These are phyloP conservation scores for Orgyia antiqua DNA, from an alignment of 2,888 invertebrate genomes.

Conservation along the genomic window DNA sequence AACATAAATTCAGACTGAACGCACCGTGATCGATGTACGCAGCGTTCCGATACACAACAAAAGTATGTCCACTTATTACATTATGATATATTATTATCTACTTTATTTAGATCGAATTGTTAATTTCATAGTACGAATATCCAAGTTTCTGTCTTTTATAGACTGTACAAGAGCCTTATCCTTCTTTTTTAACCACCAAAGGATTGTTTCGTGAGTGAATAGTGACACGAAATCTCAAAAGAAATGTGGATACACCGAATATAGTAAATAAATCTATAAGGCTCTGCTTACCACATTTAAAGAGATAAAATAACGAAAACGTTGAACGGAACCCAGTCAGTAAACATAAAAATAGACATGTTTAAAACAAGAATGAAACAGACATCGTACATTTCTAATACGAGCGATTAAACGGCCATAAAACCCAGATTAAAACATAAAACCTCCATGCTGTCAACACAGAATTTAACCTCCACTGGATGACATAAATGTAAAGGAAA, in stretches of 20 bases:
- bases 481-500: conserved; percentile 62
- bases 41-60: conserved; percentile 47
- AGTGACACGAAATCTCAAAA: no score
- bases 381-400: conserved; percentile 40
- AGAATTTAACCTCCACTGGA: conserved; percentile 65
- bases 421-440: conserved; percentile 74
- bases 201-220: no score
- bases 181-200: no score
- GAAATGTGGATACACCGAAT: no score
- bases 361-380: conserved; percentile 38
- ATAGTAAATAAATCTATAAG: no score
- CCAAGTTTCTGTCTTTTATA: no score
- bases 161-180: no score
- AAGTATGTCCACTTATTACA: conserved; percentile 53
- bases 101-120: conserved; percentile 41
- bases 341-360: conserved; percentile 52
- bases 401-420: conserved; percentile 59
- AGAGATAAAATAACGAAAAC: no score
- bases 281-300: no score
- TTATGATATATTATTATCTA: conserved; percentile 54
- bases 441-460: conserved; percentile 73
- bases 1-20: conserved; percentile 65
- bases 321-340: no score
- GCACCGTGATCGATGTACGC: conserved; percentile 63
- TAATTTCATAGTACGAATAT: conserved; percentile 35